Base-by-base conservation (phyloP, 1,140 invertebrate genomes). In the Colletes latitarsis region DNA sequence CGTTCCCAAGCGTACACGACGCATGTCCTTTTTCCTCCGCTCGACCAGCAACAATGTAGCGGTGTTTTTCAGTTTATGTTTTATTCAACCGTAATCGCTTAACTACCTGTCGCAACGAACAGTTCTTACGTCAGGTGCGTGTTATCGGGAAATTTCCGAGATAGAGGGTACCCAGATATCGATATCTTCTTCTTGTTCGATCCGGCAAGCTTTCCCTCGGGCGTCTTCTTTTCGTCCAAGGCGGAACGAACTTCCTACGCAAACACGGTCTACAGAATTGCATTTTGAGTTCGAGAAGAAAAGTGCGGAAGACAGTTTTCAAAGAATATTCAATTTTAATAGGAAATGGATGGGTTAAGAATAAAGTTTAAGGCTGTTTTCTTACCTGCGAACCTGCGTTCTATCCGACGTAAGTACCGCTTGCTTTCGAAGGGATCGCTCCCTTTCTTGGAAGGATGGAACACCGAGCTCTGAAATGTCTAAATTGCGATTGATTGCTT, bases 81-180 rank as follows among this genome's bases (percentile, higher is more conserved):
- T 77, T 77, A 77, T 77, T 77, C 75, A 52, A 3, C 17, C 6
- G 4, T 70, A 70, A 63, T 64, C 58, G 58, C 39, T 21, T 46
- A 72, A 63, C 21, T 39, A 19, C 4, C 15, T 9, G 1, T 12
- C 4, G 12, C n/a, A 17, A 62, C 6, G 0, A 2, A 21, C 19
- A 8, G 39, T n/a, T 49, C 46, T 3, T 10, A 30, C 2, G 10
- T n/a, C 21, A 69, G 43, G 6, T 15, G 43, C 9, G 5, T 8
- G 17, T 43, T 17, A n/a, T 3, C 30, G 58, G 58, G 52, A 49
- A 46, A 57, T 14, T 55, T 3, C 53, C 1, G 9, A 15, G 19
- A 10, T 0, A 49, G 41, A 12, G n/a, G n/a, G 9, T 14, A 0
- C 8, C 1, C 8, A 5, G 4, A 4, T 0, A 12, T 15, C 4